A percentile compares a stretch with the other conserved stretches of the same genome.
These are phyloP conservation scores for Orius insidiosus DNA, from an alignment of 1,140 invertebrate species.

Conservation along the genomic window DNA sequence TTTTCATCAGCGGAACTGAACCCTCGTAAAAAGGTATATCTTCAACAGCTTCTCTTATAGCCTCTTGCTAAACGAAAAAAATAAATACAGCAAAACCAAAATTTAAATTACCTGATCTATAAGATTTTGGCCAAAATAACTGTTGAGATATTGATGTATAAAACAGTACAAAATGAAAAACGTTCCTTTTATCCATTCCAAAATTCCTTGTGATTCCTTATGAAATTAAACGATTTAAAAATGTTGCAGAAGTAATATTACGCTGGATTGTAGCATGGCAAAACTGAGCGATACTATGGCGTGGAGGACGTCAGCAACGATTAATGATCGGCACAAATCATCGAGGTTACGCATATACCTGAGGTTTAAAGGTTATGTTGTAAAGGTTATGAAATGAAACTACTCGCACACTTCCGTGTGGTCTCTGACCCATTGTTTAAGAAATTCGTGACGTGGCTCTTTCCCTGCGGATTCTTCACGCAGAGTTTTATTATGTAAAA, in stretches of 20 bases:
- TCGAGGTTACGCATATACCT: slow-evolving; percentile 1
- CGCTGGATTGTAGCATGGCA: slow-evolving; percentile 4
- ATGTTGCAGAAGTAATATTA: too few relatives aligned
- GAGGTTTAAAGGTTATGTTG: too few relatives aligned
- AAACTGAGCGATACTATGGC: slow-evolving; percentile 13
- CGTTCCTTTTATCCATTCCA: slow-evolving; percentile 6
- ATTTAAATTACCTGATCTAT: too few relatives aligned
- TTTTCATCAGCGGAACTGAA: too few relatives aligned
- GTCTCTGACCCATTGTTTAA: too few relatives aligned
- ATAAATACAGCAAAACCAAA: neutral
- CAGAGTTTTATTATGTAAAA: too few relatives aligned
- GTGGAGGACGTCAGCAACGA: slow-evolving; percentile 9
- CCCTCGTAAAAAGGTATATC: slow-evolving; percentile 1
- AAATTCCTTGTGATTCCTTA: slow-evolving; percentile 6
- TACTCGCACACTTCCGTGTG: too few relatives aligned
- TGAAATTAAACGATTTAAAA: too few relatives aligned
- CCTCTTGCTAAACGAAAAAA: slow-evolving; percentile 5
- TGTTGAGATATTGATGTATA: slow-evolving; percentile 11
- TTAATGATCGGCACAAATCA: slow-evolving; percentile 1
- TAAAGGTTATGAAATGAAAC: too few relatives aligned
- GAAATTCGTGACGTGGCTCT: too few relatives aligned
- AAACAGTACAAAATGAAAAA: slow-evolving; percentile 7
- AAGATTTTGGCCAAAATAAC: slow-evolving; percentile 6
- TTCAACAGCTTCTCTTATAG: neutral
- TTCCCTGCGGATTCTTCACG: too few relatives aligned